Conservation (phyloP, 2,113 vertebrate genomes). For the Toxotes chatareus region DNA sequence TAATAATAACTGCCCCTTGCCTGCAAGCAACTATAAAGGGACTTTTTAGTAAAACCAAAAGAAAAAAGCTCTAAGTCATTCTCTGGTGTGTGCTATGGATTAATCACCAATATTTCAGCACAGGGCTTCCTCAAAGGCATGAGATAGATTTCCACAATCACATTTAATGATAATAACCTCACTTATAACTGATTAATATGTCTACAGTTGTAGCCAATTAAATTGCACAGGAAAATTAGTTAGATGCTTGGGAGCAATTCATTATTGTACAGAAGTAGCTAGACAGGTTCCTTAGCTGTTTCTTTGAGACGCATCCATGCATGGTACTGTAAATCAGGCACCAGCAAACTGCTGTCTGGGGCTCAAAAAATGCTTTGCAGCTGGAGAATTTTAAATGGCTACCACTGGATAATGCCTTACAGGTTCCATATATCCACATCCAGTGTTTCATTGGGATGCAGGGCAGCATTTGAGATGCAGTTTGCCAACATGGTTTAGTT, state of each 20-base stretch:
- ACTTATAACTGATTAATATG: constrained; percentile 53
- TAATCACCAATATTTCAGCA: constrained; percentile 27
- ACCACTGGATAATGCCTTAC: constrained; percentile 39
- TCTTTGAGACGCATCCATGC: constrained; percentile 46
- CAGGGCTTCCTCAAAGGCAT: constrained; percentile 11
- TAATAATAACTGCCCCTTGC: not conserved
- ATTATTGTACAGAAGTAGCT: constrained; percentile 21
- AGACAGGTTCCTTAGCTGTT: constrained; percentile 14
- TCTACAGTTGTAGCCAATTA: constrained; percentile 46
- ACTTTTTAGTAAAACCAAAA: not conserved
- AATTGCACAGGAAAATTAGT: constrained; percentile 29
- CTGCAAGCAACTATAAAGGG: not conserved
- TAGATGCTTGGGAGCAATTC: constrained; percentile 36
- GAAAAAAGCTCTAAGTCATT: not conserved
- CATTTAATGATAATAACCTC: constrained; percentile 40
- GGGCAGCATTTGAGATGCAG: constrained; percentile 29
- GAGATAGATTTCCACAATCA: constrained; percentile 24
- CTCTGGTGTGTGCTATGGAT: constrained; percentile 4
- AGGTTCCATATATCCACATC: constrained; percentile 34
- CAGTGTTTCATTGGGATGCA: constrained; percentile 34
- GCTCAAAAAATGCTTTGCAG: constrained; percentile 40
- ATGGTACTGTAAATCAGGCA: constrained; percentile 43
- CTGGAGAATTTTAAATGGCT: constrained; percentile 43
- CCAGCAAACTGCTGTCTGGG: constrained; percentile 32
- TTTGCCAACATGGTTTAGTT: constrained; percentile 48